A percentile compares a stretch with the other conserved stretches of the same genome.
phyloP scores from a whole-genome alignment of 2,888 invertebrate genomes.

The Amorpha juglandis region DNA sequence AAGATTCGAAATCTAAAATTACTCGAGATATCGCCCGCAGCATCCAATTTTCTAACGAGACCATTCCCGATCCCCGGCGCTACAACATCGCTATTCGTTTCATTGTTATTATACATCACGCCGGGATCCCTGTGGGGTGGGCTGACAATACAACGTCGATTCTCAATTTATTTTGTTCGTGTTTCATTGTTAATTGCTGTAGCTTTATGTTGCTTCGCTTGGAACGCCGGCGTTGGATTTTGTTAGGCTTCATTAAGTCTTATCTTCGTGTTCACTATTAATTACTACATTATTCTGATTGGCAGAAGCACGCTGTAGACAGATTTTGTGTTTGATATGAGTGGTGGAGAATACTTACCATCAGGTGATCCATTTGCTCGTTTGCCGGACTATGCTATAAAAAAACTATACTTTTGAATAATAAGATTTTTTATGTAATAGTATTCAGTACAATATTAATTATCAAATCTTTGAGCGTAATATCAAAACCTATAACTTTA shows the following conservation, averaged over 20 bases:
- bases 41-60: conserved; percentile 21
- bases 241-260: not conserved
- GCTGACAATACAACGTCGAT: conserved; percentile 8
- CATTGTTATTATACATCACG: conserved; percentile 5
- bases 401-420: too few relatives aligned
- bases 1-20: conserved; percentile 14
- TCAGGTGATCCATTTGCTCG: too few relatives aligned
- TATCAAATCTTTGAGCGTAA: not conserved
- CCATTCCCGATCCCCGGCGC: conserved; percentile 11
- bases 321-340: too few relatives aligned
- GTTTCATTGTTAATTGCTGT: not conserved
- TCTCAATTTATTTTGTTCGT: not conserved
- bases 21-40: conserved; percentile 15
- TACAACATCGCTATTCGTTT: not conserved
- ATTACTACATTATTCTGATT: not conserved
- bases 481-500: not conserved
- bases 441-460: not conserved
- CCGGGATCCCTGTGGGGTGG: not conserved
- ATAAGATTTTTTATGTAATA: not conserved
- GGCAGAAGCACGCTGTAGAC: too few relatives aligned
- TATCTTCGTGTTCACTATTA: not conserved
- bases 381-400: too few relatives aligned
- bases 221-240: not conserved
- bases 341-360: too few relatives aligned
- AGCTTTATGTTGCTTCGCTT: not conserved